phyloP scores from a whole-genome alignment of 2,797 vertebrate species.

The Chaunax sp. region DNA sequence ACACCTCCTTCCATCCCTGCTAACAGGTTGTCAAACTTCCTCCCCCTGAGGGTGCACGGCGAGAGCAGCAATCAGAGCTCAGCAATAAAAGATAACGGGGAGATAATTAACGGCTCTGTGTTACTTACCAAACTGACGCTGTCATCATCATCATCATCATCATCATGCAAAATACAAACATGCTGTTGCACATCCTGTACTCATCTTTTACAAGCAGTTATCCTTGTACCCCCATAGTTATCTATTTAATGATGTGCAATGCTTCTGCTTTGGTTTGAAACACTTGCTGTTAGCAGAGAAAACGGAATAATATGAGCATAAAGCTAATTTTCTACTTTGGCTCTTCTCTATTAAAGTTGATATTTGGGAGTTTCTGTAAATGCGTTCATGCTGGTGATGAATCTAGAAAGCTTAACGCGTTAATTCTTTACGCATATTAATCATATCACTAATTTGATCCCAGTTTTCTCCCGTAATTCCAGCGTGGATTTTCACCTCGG shows the following conservation, averaged over 20 bases:
- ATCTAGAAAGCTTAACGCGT: too few relatives aligned
- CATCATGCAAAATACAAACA: slow-evolving; percentile 36
- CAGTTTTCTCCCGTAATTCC: too few relatives aligned
- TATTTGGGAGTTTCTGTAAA: too few relatives aligned
- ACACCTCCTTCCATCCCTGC: slow-evolving; percentile 35
- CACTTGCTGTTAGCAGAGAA: background rate
- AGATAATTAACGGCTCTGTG: slow-evolving; percentile 65
- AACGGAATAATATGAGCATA: background rate
- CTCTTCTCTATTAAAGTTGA: too few relatives aligned
- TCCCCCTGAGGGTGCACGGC: slow-evolving; percentile 45
- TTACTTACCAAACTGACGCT: slow-evolving; percentile 55
- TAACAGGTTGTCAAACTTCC: slow-evolving; percentile 63
- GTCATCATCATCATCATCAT: slow-evolving; percentile 50
- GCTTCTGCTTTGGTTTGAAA: background rate
- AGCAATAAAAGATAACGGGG: slow-evolving; percentile 54
- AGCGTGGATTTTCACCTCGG: too few relatives aligned
- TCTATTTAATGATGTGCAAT: slow-evolving; percentile 11
- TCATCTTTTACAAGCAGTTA: slow-evolving; percentile 41
- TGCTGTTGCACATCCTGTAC: slow-evolving; percentile 21
- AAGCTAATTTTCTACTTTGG: background rate
- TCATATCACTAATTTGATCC: too few relatives aligned
- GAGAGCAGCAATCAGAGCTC: slow-evolving; percentile 57
- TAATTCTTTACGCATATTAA: too few relatives aligned
- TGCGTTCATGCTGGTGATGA: too few relatives aligned
- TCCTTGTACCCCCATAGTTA: slow-evolving; percentile 12